A percentile compares a stretch with the other conserved stretches of the same genome.
These are phyloP conservation scores for Pica pica DNA, from an alignment of 2,113 vertebrate genomes.

Conservation along the genomic window DNA sequence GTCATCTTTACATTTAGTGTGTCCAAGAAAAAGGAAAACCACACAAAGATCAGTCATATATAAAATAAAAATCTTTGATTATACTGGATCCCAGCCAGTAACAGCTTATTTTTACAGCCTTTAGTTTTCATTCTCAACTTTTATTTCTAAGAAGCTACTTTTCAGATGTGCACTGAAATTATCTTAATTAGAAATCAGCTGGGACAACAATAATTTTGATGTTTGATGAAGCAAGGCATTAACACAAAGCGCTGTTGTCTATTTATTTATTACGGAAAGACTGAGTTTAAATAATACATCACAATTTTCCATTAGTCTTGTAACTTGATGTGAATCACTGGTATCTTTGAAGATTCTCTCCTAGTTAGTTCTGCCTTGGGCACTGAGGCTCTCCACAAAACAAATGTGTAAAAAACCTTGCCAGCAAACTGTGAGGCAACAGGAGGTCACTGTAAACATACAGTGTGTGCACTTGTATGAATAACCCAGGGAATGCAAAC, in stretches of 20 bases:
- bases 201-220: background rate
- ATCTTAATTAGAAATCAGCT: background rate
- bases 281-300: background rate
- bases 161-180: background rate
- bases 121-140: background rate
- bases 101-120: background rate
- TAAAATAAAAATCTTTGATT: background rate
- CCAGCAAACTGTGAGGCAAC: background rate
- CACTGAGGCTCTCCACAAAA: background rate
- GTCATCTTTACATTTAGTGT: background rate
- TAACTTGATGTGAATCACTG: background rate
- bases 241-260: background rate
- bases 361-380: background rate
- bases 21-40: background rate
- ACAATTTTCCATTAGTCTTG: background rate
- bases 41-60: background rate
- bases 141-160: background rate
- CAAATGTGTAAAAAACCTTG: background rate
- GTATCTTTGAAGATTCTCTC: background rate
- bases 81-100: background rate
- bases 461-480: background rate
- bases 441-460: background rate
- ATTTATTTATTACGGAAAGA: background rate
- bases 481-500: constrained; percentile 1
- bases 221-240: background rate